These are phyloP conservation scores for Dolichopus griseipennis DNA, from an alignment of 2,888 invertebrate species.

Conservation along the genomic window DNA sequence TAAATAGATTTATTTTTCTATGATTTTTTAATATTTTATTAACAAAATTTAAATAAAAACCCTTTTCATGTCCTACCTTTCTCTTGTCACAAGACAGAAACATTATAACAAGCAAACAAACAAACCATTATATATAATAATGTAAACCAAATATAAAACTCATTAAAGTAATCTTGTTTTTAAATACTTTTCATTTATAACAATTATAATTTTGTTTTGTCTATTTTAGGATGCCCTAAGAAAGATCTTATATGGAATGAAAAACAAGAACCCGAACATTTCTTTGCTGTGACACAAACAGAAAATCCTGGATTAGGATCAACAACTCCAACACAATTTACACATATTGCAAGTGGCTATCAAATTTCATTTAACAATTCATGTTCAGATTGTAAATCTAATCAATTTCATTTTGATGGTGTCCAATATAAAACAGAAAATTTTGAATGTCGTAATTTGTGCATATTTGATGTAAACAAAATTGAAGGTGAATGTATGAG, in stretches of 20 bases:
- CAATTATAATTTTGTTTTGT: too few relatives aligned
- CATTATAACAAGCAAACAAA: too few relatives aligned
- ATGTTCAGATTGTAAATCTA: neutral
- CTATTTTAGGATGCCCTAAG: neutral
- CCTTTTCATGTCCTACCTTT: too few relatives aligned
- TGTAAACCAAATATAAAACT: too few relatives aligned
- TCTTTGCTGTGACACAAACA: neutral
- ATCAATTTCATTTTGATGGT: neutral
- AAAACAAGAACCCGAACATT: neutral
- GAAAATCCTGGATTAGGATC: neutral
- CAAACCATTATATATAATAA: too few relatives aligned
- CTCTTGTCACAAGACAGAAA: too few relatives aligned
- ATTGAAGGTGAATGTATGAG: neutral
- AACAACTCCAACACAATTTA: constrained; percentile 1
- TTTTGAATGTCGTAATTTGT: constrained; percentile 4
- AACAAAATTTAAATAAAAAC: too few relatives aligned
- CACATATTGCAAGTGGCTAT: neutral
- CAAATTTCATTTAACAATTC: neutral
- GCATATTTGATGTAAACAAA: neutral
- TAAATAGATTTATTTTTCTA: too few relatives aligned
- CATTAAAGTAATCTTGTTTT: too few relatives aligned
- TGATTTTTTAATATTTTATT: too few relatives aligned
- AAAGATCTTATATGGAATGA: neutral
- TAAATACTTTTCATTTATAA: too few relatives aligned
- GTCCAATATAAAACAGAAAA: neutral